Evolutionary conservation across 2,797 vertebrate genomes (phyloP).

Genomic region (Muraenolepis orangiensis): DNA sequence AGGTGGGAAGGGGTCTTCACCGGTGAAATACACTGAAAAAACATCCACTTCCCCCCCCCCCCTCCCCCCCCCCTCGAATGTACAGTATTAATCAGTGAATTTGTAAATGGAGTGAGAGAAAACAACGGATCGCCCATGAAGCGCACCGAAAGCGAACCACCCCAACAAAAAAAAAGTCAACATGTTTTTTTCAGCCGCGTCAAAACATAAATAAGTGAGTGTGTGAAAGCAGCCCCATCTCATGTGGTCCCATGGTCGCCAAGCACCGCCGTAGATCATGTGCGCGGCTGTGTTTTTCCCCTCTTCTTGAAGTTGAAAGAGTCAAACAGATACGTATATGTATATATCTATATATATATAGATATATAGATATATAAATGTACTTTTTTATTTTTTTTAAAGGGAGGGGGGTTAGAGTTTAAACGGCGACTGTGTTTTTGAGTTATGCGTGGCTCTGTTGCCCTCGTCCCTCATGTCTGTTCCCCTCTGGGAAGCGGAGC

Average conservation of each 20-base stretch:
- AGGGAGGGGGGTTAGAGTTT: slow-evolving; percentile 36
- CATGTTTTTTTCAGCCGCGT: slow-evolving; percentile 51
- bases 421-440: slow-evolving; percentile 60
- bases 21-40: not conserved
- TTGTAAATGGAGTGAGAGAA: not conserved
- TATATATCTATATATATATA: no score
- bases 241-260: slow-evolving; percentile 56
- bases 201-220: slow-evolving; percentile 53
- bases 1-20: not conserved
- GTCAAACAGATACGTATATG: slow-evolving; percentile 51
- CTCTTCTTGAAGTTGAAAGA: slow-evolving; percentile 41
- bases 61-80: not conserved
- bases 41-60: no score
- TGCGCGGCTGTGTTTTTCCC: slow-evolving; percentile 45
- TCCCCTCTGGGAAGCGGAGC: slow-evolving; percentile 66
- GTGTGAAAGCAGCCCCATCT: slow-evolving; percentile 43
- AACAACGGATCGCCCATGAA: slow-evolving; percentile 21
- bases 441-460: slow-evolving; percentile 57
- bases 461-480: slow-evolving; percentile 50
- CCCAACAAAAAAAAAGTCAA: slow-evolving; percentile 60
- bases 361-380: no score
- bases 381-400: no score
- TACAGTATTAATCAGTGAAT: not conserved
- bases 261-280: slow-evolving; percentile 56
- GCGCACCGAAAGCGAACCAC: slow-evolving; percentile 46